These are phyloP conservation scores for Fistularia commersonii DNA, from an alignment of 2,797 vertebrate genomes.

Conservation along the genomic window DNA sequence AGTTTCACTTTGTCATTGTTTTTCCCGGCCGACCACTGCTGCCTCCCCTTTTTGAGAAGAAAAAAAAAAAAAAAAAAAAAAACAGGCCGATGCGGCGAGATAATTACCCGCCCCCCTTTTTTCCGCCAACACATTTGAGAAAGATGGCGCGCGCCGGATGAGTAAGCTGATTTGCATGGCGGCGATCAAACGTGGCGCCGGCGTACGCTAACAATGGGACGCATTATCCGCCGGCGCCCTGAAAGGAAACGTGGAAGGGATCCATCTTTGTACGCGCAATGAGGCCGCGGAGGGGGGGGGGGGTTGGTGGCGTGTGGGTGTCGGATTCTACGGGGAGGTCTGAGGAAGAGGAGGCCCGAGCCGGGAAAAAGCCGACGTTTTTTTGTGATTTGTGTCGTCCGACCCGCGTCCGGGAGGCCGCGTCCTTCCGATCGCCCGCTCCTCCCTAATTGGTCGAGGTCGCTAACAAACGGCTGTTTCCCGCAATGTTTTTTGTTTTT, in stretches of 20 bases:
- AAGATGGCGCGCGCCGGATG: slow-evolving; percentile 1
- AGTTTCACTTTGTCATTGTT: slow-evolving; percentile 34
- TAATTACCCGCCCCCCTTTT: slow-evolving; percentile 37
- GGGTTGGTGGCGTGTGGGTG: slow-evolving; percentile 32
- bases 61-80: slow-evolving; percentile 14
- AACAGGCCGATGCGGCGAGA: slow-evolving; percentile 32
- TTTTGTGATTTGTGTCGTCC: no score
- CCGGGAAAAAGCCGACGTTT: no score
- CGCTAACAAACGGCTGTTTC: no score
- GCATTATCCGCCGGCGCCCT: slow-evolving; percentile 28
- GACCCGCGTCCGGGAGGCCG: no score
- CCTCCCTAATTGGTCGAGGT: no score
- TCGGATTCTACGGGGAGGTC: slow-evolving; percentile 22
- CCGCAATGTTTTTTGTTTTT: no score
- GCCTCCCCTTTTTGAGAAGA: no score
- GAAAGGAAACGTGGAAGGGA: slow-evolving; percentile 63
- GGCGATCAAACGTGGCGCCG: slow-evolving; percentile 44
- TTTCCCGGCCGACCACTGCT: no score
- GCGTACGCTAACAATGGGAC: slow-evolving; percentile 50
- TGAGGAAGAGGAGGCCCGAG: slow-evolving; percentile 4
- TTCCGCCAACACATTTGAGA: slow-evolving; percentile 14
- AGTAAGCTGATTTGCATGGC: slow-evolving; percentile 45
- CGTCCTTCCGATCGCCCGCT: no score
- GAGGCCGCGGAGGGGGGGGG: slow-evolving; percentile 28
- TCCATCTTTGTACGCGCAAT: slow-evolving; percentile 51